Evolutionary conservation across 1,140 invertebrate genomes (phyloP), one percentile per base, ranked within the genome.

Genomic region (Adelges cooleyi): DNA sequence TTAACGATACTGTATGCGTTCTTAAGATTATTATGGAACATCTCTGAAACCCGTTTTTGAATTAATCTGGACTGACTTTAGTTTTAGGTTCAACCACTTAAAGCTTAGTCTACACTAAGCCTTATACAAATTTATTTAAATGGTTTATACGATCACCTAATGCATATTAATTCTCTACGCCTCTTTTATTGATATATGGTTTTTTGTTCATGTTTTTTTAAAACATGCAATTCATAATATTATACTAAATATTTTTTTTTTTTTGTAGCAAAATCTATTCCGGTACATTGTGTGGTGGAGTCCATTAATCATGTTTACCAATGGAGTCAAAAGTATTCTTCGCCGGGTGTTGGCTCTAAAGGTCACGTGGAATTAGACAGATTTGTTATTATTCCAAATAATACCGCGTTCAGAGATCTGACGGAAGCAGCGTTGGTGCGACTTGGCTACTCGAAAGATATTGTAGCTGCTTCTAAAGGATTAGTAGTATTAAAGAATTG

Each of bases 401-500:
- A 83, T 49, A 93, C 90, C 51, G 85, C 87, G 36, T 92, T 95
- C 76, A 83, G 86, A 66, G 91, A 90, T 70, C 77, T 92, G 36
- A 86, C 92, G 0, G 80, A 83, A 17, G 84, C 86, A 1, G 89
- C 88, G 4, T 80, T 92, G 65, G 78, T 85, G 71, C 80, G 87
- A 69, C 78, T 92, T 0, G 89, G 89, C 11, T 92, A 92, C 73
- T 82, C 85, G 2, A 79, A 84, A 48, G 83, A 89, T 67, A 82
- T 84, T 69, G 82, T 83, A 65, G 79, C 84, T 36, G 83, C 84
- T 15, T 67, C 56, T 0, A 65, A 77, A 85, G 90, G 90, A 68
- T 86, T 87, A 40, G 84, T 96, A 44, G 85, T 92, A 15, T 86
- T 96, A 69, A 90, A 91, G 72, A 94, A 95, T 71, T 95, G 93